Base-by-base conservation (phyloP, 2,888 invertebrate genomes). In the Lepidochitona cinerea region DNA sequence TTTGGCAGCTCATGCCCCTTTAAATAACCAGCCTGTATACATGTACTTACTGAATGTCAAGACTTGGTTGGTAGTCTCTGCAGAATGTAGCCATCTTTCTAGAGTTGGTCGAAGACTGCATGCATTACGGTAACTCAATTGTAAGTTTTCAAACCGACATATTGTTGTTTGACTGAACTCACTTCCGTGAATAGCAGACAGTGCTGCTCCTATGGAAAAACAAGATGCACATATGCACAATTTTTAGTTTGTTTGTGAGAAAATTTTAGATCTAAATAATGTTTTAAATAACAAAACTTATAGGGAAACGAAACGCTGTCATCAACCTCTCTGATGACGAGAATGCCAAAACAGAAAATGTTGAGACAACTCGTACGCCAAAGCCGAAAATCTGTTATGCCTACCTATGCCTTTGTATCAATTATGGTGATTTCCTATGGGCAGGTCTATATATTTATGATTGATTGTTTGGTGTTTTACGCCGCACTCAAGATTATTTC, bases 121-220 rank as follows among this genome's bases (percentile, higher is more conserved):
- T 9, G 82, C 82, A 70, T 82, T 82, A 69, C 78, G 77, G 70
- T 79, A 82, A 64, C 79, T 79, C 75, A 82, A 70, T 70, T 82
- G 82, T 6, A 82, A 75, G 72, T 82, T 82, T 68, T 82, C 82
- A 70, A 82, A 82, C 36, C 81, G 94, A 68, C 83, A 82, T 36
- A 83, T 83, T 0, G 83, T 83, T 33, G 83, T 83, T 71, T 83
- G 83, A 64, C 81, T 81, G 78, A 83, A 98, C 77, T 98, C 98
- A 91, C 98, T 98, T 79, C 98, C 98, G 92, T 98, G 98, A 59
- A 98, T 94, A 41, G 97, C 97, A 83, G 98, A 98, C 85, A 98
- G 93, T 78, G 98, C 98, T 80, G 98, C 93, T 36, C 81, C 81
- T 81, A 68, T n/a, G 33, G 29, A 14, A 53, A 35, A 37, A 5